Conservation (phyloP, 1,140 invertebrate genomes). For the Drosophila seguyi region DNA sequence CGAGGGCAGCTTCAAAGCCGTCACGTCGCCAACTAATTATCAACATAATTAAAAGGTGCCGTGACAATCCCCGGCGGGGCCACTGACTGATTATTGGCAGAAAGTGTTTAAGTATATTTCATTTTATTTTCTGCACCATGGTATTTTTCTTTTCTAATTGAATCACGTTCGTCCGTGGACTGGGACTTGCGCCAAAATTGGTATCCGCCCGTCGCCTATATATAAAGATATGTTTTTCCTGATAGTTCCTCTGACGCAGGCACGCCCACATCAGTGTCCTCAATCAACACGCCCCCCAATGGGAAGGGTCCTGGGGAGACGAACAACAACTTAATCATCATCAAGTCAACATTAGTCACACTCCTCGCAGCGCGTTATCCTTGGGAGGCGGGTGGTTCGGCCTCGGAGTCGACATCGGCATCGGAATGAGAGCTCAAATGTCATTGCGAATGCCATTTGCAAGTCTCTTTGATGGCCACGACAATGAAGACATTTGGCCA, state of each 20-base stretch:
- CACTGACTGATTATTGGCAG: constrained; percentile 71
- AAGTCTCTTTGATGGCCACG: constrained; percentile 74
- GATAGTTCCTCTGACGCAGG: constrained; percentile 43
- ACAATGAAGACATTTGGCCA: constrained; percentile 72
- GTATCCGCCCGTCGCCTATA: constrained; percentile 28
- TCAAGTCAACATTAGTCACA: constrained; percentile 80
- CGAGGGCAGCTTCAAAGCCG: constrained; percentile 49
- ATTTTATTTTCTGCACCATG: constrained; percentile 44
- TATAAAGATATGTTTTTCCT: constrained; percentile 9
- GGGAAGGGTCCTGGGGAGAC: constrained; percentile 46
- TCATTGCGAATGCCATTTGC: constrained; percentile 73
- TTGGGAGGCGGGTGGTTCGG: constrained; percentile 18
- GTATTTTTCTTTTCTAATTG: constrained; percentile 68
- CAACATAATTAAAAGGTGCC: constrained; percentile 72
- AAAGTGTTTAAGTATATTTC: constrained; percentile 52
- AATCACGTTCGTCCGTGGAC: constrained; percentile 59
- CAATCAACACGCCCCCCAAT: constrained; percentile 60
- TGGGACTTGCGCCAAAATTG: constrained; percentile 27
- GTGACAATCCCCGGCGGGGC: constrained; percentile 59
- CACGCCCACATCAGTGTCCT: constrained; percentile 53
- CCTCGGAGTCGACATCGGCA: background rate
- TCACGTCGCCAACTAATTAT: constrained; percentile 75
- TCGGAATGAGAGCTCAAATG: constrained; percentile 55
- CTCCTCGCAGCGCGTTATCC: constrained; percentile 70
- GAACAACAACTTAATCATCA: constrained; percentile 81